Evolutionary conservation across 2,113 vertebrate genomes (phyloP).

Genomic region (Tricholaema leucomelas): DNA sequence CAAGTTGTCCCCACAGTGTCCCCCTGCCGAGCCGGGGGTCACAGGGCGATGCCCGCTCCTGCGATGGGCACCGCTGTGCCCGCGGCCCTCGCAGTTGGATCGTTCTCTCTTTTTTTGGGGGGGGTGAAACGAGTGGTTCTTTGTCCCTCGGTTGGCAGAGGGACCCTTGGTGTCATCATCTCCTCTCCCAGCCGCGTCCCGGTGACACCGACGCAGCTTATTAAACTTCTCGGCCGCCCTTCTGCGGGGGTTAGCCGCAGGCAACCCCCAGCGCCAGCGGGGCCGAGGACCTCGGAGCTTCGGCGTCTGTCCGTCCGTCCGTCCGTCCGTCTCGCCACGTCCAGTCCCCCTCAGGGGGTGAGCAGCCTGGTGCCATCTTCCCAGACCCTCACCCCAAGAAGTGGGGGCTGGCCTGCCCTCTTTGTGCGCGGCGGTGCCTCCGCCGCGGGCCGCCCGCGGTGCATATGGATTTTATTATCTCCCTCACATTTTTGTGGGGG

Average conservation of each 20-base stretch:
- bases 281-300: background rate
- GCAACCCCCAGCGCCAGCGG: fast-evolving
- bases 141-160: background rate
- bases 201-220: background rate
- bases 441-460: background rate
- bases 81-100: background rate
- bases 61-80: background rate
- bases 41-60: fast-evolving
- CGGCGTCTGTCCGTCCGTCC: fast-evolving
- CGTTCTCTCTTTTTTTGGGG: background rate
- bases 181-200: background rate
- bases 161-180: background rate
- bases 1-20: background rate
- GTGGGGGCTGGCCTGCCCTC: background rate
- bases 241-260: fast-evolving
- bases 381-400: background rate
- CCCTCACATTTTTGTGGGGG: constrained; percentile 65
- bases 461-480: constrained; percentile 76
- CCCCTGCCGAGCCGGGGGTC: background rate
- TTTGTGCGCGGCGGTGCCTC: constrained; percentile 46
- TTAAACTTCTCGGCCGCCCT: background rate
- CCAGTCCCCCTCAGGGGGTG: background rate
- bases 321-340: no score
- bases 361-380: fast-evolving
- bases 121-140: background rate